Conservation (phyloP, 1,140 invertebrate species). For the Penaeus japonicus region DNA sequence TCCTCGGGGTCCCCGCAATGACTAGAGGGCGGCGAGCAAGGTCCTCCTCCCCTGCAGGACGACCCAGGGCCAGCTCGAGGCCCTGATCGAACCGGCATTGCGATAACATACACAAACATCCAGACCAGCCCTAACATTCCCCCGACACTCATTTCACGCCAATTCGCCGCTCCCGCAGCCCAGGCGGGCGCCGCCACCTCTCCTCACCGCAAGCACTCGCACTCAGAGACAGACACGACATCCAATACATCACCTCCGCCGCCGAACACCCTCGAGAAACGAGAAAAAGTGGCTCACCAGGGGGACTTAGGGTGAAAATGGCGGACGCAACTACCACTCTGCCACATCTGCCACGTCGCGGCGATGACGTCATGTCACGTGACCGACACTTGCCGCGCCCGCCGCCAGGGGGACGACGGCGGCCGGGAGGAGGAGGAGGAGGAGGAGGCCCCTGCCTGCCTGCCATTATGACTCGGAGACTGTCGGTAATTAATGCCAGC, state of each 20-base stretch:
- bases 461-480: too few species aligned
- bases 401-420: not conserved
- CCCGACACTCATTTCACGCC: too few species aligned
- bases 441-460: too few species aligned
- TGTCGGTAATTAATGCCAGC: too few species aligned
- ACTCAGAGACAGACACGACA: not conserved
- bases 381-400: not conserved
- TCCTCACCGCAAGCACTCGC: not conserved
- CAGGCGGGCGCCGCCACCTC: too few species aligned
- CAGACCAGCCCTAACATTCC: not conserved
- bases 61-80: too few species aligned
- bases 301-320: not conserved
- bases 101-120: constrained; percentile 6
- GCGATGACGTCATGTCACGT: constrained; percentile 9
- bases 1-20: too few species aligned
- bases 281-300: not conserved
- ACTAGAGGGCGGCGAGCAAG: too few species aligned
- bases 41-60: too few species aligned
- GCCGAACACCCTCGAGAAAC: not conserved
- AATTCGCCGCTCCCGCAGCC: too few species aligned
- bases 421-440: too few species aligned
- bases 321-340: not conserved
- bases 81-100: not conserved
- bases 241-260: not conserved
- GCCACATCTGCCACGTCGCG: constrained; percentile 6